Conservation (phyloP, 2,113 vertebrate species). For the Nematolebias whitei region DNA sequence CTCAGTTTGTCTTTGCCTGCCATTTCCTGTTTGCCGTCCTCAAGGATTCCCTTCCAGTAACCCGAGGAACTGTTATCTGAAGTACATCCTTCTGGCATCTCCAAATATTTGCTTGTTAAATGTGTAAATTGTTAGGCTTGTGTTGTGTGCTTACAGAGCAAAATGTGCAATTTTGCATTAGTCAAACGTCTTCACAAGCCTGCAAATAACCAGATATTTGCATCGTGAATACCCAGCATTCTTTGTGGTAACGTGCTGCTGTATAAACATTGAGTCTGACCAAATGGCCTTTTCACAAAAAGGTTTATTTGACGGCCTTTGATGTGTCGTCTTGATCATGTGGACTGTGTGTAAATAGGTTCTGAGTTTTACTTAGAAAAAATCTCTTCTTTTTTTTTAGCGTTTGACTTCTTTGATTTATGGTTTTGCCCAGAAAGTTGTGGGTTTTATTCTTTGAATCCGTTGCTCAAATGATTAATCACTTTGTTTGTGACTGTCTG, state of each 20-base stretch:
- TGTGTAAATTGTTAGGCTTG: conserved; percentile 43
- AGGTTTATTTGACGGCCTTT: conserved; percentile 64
- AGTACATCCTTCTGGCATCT: conserved; percentile 24
- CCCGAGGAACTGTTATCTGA: conserved; percentile 28
- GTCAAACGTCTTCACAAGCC: conserved; percentile 37
- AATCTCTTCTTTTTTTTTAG: conserved; percentile 6
- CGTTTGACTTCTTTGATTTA: conserved; percentile 39
- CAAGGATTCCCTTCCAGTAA: conserved; percentile 35
- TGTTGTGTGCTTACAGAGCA: conserved; percentile 50
- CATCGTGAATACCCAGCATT: conserved; percentile 70
- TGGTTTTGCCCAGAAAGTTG: conserved; percentile 10
- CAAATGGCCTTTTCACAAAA: conserved; percentile 63
- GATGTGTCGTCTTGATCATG: conserved; percentile 53
- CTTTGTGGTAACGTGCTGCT: conserved; percentile 50
- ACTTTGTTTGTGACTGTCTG: conserved; percentile 21
- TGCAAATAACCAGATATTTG: conserved; percentile 57
- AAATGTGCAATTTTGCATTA: conserved; percentile 46
- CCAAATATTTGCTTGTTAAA: conserved; percentile 49
- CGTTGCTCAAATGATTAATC: neutral
- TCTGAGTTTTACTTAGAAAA: conserved; percentile 27
- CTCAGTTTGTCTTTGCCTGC: conserved; percentile 63
- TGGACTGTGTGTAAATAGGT: conserved; percentile 51
- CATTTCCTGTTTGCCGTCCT: conserved; percentile 51
- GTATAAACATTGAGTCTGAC: conserved; percentile 45
- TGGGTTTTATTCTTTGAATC: neutral